Conservation (phyloP, 2,797 vertebrate genomes). For the Hozukius guyotensis region DNA sequence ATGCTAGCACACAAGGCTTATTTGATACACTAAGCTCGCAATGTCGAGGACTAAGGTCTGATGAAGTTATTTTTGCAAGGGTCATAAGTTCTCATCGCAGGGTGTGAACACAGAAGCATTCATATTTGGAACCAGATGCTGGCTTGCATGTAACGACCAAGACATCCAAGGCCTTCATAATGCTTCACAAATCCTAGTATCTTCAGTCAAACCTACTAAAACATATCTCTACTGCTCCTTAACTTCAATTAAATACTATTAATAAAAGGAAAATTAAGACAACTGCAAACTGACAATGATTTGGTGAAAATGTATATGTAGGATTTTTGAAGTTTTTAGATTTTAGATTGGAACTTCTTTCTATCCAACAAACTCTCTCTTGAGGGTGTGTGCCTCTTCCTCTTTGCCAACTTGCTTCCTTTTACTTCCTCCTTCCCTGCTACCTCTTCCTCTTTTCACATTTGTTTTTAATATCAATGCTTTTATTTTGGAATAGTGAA, state of each 20-base stretch:
- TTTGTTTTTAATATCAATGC: not conserved
- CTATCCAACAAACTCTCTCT: not conserved
- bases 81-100: constrained; percentile 18
- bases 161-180: constrained; percentile 3
- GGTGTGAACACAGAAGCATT: constrained; percentile 18
- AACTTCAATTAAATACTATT: not conserved
- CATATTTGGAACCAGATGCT: constrained; percentile 30
- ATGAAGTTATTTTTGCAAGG: constrained; percentile 31
- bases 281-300: not conserved
- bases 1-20: constrained; percentile 22
- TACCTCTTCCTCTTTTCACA: constrained; percentile 17
- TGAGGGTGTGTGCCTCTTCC: constrained; percentile 12
- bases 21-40: constrained; percentile 30
- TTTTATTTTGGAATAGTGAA: constrained; percentile 5
- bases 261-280: not conserved
- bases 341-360: not conserved
- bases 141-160: constrained; percentile 52
- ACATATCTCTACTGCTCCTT: constrained; percentile 8
- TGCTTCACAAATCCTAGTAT: constrained; percentile 16
- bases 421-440: not conserved
- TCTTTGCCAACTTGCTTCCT: not conserved
- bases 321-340: not conserved
- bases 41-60: constrained; percentile 9
- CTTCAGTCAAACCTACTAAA: constrained; percentile 1
- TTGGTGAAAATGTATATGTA: not conserved